Conservation (phyloP, 2,888 invertebrate genomes). For the Scaeva pyrastri region DNA sequence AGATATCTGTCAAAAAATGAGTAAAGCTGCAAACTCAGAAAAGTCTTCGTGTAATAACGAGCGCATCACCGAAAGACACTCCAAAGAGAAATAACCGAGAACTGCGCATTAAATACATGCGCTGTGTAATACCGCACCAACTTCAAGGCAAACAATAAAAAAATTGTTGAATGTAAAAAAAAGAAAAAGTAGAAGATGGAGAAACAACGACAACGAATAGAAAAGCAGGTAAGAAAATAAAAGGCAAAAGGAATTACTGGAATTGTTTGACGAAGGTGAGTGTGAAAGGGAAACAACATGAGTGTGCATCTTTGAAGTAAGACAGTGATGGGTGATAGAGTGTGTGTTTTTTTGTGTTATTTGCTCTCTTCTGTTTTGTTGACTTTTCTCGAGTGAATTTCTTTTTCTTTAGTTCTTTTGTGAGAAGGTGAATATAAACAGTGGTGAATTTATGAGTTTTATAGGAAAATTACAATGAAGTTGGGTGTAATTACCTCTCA, state of each 20-base stretch:
- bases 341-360: neutral
- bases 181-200: slow-evolving; percentile 19
- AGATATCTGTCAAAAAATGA: too few relatives aligned
- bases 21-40: too few relatives aligned
- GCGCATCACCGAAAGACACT: too few relatives aligned
- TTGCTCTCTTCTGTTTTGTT: slow-evolving; percentile 42
- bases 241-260: neutral
- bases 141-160: slow-evolving; percentile 72
- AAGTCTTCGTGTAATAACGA: too few relatives aligned
- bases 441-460: slow-evolving; percentile 28
- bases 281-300: neutral
- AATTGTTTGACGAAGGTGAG: slow-evolving; percentile 32
- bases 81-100: too few relatives aligned
- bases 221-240: slow-evolving; percentile 18
- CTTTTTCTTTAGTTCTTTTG: neutral
- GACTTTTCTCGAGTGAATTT: slow-evolving; percentile 14
- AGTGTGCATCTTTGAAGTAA: neutral
- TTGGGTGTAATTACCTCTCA: neutral
- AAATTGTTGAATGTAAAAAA: slow-evolving; percentile 55
- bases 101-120: too few relatives aligned
- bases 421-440: neutral
- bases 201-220: slow-evolving; percentile 1
- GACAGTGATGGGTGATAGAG: neutral
- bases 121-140: too few relatives aligned
- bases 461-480: slow-evolving; percentile 18